These are phyloP conservation scores for Aleiodes alternator DNA, from an alignment of 2,888 invertebrate genomes.

Conservation along the genomic window DNA sequence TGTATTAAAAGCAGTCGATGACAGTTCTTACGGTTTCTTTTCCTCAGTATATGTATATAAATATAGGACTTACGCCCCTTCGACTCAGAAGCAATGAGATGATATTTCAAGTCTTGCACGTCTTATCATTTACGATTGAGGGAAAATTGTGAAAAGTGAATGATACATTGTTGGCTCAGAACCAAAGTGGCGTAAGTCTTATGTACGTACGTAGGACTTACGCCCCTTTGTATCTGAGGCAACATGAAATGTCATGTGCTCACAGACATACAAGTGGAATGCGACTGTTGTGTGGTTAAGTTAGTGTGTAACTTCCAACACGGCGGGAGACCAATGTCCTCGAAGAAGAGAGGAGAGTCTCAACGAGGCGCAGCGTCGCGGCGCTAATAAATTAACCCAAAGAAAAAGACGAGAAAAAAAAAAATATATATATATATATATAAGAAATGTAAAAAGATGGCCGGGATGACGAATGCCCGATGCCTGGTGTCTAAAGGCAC, in stretches of 20 bases:
- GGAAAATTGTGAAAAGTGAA: background rate
- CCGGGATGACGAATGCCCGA: slow-evolving; percentile 71
- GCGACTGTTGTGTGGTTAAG: slow-evolving; percentile 1
- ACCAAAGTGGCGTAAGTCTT: no score
- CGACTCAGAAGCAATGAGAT: no score
- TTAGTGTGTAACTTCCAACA: slow-evolving; percentile 19
- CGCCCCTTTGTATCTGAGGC: no score
- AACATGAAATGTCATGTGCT: slow-evolving; percentile 43
- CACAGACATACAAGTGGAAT: background rate
- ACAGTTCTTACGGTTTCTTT: no score
- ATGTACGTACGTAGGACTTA: no score
- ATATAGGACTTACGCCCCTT: no score
- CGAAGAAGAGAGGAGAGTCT: slow-evolving; percentile 36
- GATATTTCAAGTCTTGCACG: no score
- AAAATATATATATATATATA: no score
- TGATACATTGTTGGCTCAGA: no score
- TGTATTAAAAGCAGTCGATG: no score
- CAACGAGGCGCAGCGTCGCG: slow-evolving; percentile 57
- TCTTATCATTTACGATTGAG: background rate
- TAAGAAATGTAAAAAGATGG: slow-evolving; percentile 60
- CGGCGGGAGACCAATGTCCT: slow-evolving; percentile 48
- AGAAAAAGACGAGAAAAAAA: slow-evolving; percentile 57
- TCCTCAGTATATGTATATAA: no score
- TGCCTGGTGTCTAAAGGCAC: slow-evolving; percentile 62
- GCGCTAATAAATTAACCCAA: slow-evolving; percentile 71